Base-by-base conservation (phyloP, 1,140 invertebrate species). In the Triops cancriformis region DNA sequence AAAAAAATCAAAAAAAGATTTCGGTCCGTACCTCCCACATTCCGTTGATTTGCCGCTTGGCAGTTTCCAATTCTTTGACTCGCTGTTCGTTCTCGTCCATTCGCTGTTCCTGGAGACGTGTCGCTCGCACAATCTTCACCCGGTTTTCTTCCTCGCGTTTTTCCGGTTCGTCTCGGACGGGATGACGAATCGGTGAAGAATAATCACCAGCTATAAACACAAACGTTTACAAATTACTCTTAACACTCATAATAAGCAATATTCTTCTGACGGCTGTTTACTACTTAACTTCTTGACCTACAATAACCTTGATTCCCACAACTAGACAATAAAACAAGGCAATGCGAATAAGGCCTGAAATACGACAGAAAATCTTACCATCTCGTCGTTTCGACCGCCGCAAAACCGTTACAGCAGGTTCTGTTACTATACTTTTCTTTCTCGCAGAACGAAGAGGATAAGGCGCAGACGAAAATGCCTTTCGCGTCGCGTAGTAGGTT, bases 1-100 rank as follows among this genome's bases (percentile, higher is more conserved):
- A n/a, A n/a, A n/a, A n/a, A n/a, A n/a, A n/a, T n/a, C n/a, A n/a
- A n/a, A n/a, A n/a, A n/a, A n/a, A n/a, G n/a, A n/a, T 28, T 4
- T 28, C 72, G 10, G 4, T 18, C 43, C 79, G 78, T 80, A 86
- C 85, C 84, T 87, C 85, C 86, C 86, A 87, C 85, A 86, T 85
- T 26, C 83, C 81, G 76, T 81, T 84, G 81, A 87, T 83, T 27
- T 84, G 80, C 6, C 81, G 75, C 45, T 81, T 80, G 0, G 80
- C 51, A 2, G 81, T 81, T 23, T 82, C 86, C 86, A 86, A 87
- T 1, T 82, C 81, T 43, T 82, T 78, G 27, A 86, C 77, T 72
- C 84, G 83, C 51, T 83, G 82, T 9, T 85, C 80, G 11, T 83
- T 81, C 11, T 83, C 83, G 76, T 84, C 82, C n/a, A n/a, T n/a